Evolutionary conservation across 2,888 invertebrate genomes (phyloP).

Genomic region (Protonemura montana): DNA sequence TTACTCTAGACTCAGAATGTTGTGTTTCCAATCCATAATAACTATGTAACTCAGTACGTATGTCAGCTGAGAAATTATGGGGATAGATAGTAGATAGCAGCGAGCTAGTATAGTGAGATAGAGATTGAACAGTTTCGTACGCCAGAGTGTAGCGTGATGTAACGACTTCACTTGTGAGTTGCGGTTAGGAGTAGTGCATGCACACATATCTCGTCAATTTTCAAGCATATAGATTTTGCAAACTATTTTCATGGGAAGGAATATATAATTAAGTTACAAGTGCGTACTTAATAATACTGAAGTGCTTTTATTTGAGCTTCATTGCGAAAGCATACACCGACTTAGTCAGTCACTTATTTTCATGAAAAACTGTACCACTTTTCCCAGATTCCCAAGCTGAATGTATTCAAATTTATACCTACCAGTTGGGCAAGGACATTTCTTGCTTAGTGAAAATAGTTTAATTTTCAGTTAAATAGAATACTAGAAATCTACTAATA

Average conservation of each 20-base stretch:
- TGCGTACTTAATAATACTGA: neutral
- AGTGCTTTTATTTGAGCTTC: neutral
- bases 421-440: no score
- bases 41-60: neutral
- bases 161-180: no score
- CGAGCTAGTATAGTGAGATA: no score
- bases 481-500: no score
- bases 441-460: no score
- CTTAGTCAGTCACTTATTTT: neutral
- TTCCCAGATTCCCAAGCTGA: no score
- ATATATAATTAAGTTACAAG: neutral
- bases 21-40: constrained; percentile 15
- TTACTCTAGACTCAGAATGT: constrained; percentile 15
- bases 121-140: neutral
- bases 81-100: no score
- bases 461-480: neutral
- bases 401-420: neutral
- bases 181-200: no score
- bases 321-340: neutral
- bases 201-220: neutral
- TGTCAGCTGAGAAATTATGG: neutral
- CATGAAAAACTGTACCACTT: no score
- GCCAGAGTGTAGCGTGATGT: neutral
- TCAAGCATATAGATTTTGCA: neutral
- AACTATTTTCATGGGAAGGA: neutral